Conservation (phyloP, 2,113 vertebrate species). For the Sitta europaea region DNA sequence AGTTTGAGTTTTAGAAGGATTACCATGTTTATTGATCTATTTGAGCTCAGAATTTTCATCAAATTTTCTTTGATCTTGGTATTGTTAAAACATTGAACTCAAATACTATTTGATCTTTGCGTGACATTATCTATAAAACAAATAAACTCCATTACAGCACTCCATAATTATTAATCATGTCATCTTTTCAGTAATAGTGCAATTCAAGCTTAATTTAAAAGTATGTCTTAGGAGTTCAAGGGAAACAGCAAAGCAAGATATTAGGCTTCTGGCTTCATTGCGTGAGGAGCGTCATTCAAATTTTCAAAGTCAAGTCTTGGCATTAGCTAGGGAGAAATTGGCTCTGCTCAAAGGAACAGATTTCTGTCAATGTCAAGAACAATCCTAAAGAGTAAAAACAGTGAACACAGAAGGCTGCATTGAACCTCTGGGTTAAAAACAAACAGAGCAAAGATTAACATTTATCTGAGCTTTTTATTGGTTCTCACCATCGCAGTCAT, state of each 20-base stretch:
- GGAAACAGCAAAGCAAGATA: not conserved
- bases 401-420: not conserved
- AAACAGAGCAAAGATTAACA: slow-evolving; percentile 13
- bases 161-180: not conserved
- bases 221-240: not conserved
- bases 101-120: not conserved
- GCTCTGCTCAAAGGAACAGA: slow-evolving; percentile 25
- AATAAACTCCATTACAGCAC: not conserved
- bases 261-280: slow-evolving; percentile 3
- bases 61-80: not conserved
- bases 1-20: not conserved
- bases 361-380: slow-evolving; percentile 32
- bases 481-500: not conserved
- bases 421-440: not conserved
- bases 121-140: not conserved
- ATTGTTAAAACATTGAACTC: not conserved
- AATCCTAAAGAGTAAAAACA: slow-evolving; percentile 23
- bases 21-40: not conserved
- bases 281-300: not conserved
- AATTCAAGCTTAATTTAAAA: slow-evolving; percentile 5
- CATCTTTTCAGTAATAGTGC: not conserved
- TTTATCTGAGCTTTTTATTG: slow-evolving; percentile 9
- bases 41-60: not conserved
- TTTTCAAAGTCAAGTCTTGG: slow-evolving; percentile 29
- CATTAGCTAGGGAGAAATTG: not conserved